A percentile compares a stretch with the other conserved stretches of the same genome.
phyloP scores from a whole-genome alignment of 2,113 vertebrate species.

The Eretmochelys imbricata region DNA sequence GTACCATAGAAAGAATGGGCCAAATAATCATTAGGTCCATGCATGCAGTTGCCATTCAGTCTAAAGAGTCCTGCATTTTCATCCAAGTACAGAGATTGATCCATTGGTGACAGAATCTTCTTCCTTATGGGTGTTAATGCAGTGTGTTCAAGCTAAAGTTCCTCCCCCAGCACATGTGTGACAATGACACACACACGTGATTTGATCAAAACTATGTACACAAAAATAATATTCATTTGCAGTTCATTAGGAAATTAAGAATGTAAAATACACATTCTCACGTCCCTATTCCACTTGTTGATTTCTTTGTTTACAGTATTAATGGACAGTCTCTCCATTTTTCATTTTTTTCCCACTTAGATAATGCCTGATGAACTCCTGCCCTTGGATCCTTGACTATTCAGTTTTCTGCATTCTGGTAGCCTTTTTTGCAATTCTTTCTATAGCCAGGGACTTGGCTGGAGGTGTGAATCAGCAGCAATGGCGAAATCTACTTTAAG shows the following conservation, averaged over 20 bases:
- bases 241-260: background rate
- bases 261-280: background rate
- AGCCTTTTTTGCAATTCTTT: conserved; percentile 24
- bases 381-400: background rate
- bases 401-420: background rate
- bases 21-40: background rate
- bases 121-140: background rate
- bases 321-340: background rate
- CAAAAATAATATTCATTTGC: background rate
- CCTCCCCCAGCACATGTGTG: background rate
- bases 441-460: conserved; percentile 24
- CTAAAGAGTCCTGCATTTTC: background rate
- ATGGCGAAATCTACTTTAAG: conserved; percentile 7
- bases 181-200: background rate
- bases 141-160: background rate
- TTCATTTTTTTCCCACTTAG: background rate
- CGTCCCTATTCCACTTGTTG: background rate
- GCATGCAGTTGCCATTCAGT: background rate
- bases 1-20: background rate
- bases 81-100: background rate
- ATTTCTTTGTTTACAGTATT: background rate
- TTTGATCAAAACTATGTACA: accelerated
- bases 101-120: background rate
- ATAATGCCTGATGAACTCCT: conserved; percentile 23
- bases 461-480: background rate